phyloP scores from a whole-genome alignment of 2,797 vertebrate species.

The Ctenosaura bakeri region DNA sequence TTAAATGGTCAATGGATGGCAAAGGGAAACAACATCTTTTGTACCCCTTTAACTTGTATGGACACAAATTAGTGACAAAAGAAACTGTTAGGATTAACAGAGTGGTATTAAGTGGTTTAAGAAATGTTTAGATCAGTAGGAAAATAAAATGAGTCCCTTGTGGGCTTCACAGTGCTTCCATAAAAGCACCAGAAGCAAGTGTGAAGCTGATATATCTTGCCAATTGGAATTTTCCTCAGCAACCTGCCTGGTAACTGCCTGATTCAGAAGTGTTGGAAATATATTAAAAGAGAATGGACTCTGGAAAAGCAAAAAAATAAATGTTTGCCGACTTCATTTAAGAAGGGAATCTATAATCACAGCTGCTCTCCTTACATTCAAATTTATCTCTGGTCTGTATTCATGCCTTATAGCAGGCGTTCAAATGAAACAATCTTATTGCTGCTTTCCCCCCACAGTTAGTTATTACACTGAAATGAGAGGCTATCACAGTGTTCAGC shows the following conservation, averaged over 20 bases:
- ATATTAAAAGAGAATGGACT: constrained; percentile 28
- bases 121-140: background rate
- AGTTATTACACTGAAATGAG: background rate
- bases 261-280: constrained; percentile 32
- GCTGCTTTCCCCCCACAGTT: constrained; percentile 31
- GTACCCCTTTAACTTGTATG: background rate
- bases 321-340: constrained; percentile 21
- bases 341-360: constrained; percentile 26
- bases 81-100: background rate
- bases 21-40: background rate
- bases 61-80: background rate
- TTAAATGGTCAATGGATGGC: constrained; percentile 1
- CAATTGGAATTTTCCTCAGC: constrained; percentile 9
- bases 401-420: background rate
- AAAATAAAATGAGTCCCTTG: background rate
- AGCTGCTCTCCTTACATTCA: constrained; percentile 30
- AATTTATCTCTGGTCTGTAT: background rate
- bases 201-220: constrained; percentile 20
- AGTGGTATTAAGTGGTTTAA: background rate
- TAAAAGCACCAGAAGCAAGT: background rate
- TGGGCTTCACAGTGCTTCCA: background rate
- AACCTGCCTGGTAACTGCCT: constrained; percentile 11
- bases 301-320: constrained; percentile 20
- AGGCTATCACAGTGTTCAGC: background rate
- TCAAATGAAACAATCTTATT: constrained; percentile 18